Base-by-base conservation (phyloP, 2,113 vertebrate species). In the Lepisosteus oculatus region DNA sequence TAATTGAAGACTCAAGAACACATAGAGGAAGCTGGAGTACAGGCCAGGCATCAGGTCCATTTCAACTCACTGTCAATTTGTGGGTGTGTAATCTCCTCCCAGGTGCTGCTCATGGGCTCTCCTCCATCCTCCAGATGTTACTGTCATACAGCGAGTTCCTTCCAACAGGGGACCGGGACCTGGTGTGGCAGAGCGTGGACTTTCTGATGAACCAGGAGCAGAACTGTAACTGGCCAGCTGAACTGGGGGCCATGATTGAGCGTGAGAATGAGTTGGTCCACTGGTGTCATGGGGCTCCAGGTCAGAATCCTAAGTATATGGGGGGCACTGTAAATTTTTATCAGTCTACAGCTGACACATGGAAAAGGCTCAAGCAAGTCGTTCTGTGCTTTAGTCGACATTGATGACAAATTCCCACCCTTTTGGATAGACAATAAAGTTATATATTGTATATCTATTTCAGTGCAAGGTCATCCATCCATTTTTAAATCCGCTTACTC, bases 151-250 rank as follows among this genome's bases (percentile, higher is more conserved):
- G 94, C 1, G 93, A 96, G 63, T 85, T 94, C 80, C 89, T 97
- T 73, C 92, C 92, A 51, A 85, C 91, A 43, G 81, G 87, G 5
- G 95, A 96, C 72, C 92, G 85, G 79, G 93, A 95, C 78, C 90
- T 96, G 54, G 92, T 97, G 62, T 96, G 94, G 94, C 93, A 95
- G 81, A 95, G 94, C 0, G 87, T 96, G 57, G 94, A 96, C 77
- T 96, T 95, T 85, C 94, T 97, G 75, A 93, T 95, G 93, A 95
- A 93, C 68, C 94, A 95, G 80, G 94, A 96, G 55, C 94, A 97
- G 85, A 95, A 95, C 80, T 94, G 92, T 79, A 97, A 96, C 86
- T 97, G 94, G 94, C 93, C 94, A 0, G 92, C 93, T 3, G 94
- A 96, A 84, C 90, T 97, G 47, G 93, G 94, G 8, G 93, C 93